Conservation (phyloP, 1,140 invertebrate species). For the Condylostylus longicornis region DNA sequence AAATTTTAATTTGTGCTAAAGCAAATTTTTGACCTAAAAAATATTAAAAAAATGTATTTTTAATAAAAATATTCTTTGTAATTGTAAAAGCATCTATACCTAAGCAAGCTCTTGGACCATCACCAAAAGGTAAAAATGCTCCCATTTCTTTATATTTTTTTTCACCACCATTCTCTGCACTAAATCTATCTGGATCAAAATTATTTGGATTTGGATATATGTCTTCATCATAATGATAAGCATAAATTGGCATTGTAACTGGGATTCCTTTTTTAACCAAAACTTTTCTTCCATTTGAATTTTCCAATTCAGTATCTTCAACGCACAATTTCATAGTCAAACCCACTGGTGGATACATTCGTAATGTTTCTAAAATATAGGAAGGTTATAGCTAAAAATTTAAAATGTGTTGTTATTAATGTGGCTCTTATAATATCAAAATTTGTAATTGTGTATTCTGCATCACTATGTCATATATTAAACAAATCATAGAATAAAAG, state of each 20-base stretch:
- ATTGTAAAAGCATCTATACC: too few relatives aligned
- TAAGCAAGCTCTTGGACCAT: constrained; percentile 47
- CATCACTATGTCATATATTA: too few relatives aligned
- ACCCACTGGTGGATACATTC: constrained; percentile 33
- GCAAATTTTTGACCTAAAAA: too few relatives aligned
- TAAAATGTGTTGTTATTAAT: too few relatives aligned
- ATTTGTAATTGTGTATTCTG: too few relatives aligned
- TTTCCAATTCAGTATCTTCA: constrained; percentile 22
- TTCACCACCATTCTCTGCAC: constrained; percentile 16
- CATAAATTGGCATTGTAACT: constrained; percentile 2
- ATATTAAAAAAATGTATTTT: too few relatives aligned
- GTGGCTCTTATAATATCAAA: too few relatives aligned
- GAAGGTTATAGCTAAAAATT: not conserved
- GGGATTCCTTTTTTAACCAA: constrained; percentile 2
- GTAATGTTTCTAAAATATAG: constrained; percentile 28
- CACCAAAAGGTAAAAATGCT: constrained; percentile 41
- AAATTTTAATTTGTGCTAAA: constrained; percentile 19
- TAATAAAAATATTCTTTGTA: too few relatives aligned
- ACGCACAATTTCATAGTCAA: constrained; percentile 14
- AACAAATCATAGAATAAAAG: too few relatives aligned
- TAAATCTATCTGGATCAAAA: constrained; percentile 42
- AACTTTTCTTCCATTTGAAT: not conserved
- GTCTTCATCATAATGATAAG: constrained; percentile 4
- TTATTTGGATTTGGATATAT: constrained; percentile 38
- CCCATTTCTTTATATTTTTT: constrained; percentile 16